phyloP scores from a whole-genome alignment of 2,797 vertebrate genomes.

The Euthynnus affinis region DNA sequence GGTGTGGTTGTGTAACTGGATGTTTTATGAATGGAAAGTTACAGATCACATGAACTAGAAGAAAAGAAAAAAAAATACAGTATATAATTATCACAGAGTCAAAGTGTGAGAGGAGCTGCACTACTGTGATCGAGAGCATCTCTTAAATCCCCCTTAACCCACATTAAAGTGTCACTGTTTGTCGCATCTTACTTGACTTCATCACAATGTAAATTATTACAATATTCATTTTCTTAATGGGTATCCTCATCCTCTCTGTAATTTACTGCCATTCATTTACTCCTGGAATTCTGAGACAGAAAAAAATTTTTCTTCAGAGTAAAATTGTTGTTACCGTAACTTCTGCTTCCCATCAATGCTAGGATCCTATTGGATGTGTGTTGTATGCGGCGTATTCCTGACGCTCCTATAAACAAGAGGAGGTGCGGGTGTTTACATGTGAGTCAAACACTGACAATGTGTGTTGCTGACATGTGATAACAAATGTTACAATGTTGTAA shows the following conservation, averaged over 20 bases:
- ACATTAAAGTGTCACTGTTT: neutral
- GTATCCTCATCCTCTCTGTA: neutral
- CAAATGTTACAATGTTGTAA: no score
- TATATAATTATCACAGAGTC: no score
- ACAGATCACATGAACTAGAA: no score
- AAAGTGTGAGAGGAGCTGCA: neutral
- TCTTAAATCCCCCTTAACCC: neutral
- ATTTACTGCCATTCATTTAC: neutral
- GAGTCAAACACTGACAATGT: no score
- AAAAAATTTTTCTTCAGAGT: neutral
- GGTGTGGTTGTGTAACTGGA: constrained; percentile 24
- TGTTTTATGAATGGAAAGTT: constrained; percentile 19
- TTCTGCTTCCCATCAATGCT: neutral
- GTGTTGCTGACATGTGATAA: no score
- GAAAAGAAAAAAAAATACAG: no score
- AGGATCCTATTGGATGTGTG: neutral
- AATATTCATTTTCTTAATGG: neutral
- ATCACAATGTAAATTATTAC: neutral
- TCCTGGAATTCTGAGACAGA: neutral
- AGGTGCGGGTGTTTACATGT: no score
- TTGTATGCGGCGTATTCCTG: no score
- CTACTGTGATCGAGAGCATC: neutral
- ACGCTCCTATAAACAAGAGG: no score
- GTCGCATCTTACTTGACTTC: neutral
- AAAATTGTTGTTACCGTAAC: neutral